A percentile compares a stretch with the other conserved stretches of the same genome.
These are phyloP conservation scores for Archilochus colubris DNA, from an alignment of 2,113 vertebrate genomes.

Conservation along the genomic window DNA sequence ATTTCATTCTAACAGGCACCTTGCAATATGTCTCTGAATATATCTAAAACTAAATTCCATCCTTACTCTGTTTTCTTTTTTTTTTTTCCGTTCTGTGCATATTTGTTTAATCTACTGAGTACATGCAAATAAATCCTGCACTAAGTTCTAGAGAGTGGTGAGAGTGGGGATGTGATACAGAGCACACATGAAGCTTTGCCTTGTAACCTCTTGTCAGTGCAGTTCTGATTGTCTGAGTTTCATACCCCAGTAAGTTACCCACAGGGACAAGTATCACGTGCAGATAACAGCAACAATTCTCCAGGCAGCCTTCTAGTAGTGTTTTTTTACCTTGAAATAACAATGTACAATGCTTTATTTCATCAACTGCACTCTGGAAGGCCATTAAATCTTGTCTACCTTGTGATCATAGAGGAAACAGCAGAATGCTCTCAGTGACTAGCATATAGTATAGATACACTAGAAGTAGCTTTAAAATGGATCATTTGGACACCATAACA, in stretches of 20 bases:
- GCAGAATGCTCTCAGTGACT: background rate
- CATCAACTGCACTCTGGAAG: background rate
- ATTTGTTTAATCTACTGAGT: background rate
- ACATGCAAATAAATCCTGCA: background rate
- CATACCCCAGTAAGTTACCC: background rate
- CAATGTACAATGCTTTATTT: background rate
- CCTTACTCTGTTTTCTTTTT: background rate
- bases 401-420: background rate
- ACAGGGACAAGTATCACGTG: rapidly evolving
- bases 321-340: background rate
- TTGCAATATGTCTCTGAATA: background rate
- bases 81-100: background rate
- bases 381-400: background rate
- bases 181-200: background rate
- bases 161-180: background rate
- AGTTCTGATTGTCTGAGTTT: background rate
- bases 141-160: background rate
- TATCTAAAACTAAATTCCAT: background rate
- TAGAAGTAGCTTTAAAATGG: background rate
- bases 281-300: background rate
- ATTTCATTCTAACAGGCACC: background rate
- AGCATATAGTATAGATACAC: rapidly evolving
- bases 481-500: background rate
- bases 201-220: background rate
- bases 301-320: background rate